phyloP scores from a whole-genome alignment of 64 coral and sea anemone species.

The Dendrophyllia cribrosa region DNA sequence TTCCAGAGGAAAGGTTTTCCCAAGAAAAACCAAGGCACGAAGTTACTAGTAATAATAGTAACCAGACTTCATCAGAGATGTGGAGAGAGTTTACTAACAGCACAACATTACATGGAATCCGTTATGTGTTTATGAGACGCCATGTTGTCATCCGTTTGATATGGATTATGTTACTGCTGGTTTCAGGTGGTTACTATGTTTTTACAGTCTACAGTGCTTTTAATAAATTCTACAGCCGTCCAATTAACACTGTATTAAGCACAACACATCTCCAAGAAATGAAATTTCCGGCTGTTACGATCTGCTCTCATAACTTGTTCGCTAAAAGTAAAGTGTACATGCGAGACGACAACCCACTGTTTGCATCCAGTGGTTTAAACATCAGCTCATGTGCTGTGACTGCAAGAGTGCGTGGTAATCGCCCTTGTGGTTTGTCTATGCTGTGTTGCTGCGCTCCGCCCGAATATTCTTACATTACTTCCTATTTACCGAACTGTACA shows the following conservation, averaged over 20 bases:
- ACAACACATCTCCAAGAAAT: conserved; percentile 4
- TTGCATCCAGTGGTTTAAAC: conserved; percentile 27
- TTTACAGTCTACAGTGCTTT: conserved; percentile 37
- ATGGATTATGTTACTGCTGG: conserved; percentile 57
- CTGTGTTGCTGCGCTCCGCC: conserved; percentile 2
- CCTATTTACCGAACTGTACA: conserved; percentile 49
- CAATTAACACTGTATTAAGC: conserved; percentile 65
- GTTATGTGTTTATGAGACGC: conserved; percentile 64
- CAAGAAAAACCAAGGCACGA: neutral
- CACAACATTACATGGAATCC: conserved; percentile 74
- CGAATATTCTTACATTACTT: neutral
- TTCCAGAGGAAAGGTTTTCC: neutral
- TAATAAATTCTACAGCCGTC: conserved; percentile 61
- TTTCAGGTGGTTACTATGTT: conserved; percentile 41
- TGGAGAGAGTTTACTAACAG: conserved; percentile 65
- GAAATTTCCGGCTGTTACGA: conserved; percentile 67
- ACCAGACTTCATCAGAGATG: neutral
- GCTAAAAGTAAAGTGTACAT: conserved; percentile 2
- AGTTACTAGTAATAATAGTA: neutral
- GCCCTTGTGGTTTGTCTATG: conserved; percentile 2
- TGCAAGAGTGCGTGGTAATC: neutral
- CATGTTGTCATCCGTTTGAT: neutral
- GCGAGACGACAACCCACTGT: conserved; percentile 18
- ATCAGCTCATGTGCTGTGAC: conserved; percentile 23
- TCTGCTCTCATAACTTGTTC: conserved; percentile 58